Evolutionary conservation across 37 sponge, comb jelly and placozoan genomes (phyloP).

Genomic region (Chondrosia reniformis): DNA sequence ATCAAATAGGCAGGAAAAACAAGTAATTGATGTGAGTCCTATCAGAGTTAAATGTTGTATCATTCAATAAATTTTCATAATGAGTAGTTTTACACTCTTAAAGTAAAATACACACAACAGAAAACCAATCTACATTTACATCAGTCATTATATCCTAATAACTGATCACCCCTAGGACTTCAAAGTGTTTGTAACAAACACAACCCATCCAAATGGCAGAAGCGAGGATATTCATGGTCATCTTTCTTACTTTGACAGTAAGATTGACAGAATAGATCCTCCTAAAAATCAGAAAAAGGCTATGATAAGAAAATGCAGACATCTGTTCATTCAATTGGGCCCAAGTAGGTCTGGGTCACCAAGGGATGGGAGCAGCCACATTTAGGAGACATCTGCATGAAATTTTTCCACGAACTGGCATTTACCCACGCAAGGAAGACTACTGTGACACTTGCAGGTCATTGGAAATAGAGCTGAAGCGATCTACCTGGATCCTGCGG

Average conservation of each 20-base stretch:
- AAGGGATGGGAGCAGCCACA: conserved; percentile 12
- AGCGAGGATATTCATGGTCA: conserved; percentile 21
- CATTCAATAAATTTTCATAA: neutral
- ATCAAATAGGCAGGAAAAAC: neutral
- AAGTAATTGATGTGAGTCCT: neutral
- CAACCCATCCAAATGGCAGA: conserved; percentile 41
- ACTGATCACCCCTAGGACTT: neutral
- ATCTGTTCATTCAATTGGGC: conserved; percentile 23
- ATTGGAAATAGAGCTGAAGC: neutral
- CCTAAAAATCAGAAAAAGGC: conserved; percentile 9
- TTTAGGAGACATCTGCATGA: conserved; percentile 27
- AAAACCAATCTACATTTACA: too few relatives aligned
- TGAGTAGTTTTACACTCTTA: too few relatives aligned
- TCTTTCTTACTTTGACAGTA: conserved; percentile 21
- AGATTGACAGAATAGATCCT: conserved; percentile 4
- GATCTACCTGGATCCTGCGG: neutral
- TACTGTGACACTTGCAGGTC: conserved; percentile 51
- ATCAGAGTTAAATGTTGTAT: neutral
- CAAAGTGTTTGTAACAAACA: neutral
- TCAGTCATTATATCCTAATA: too few relatives aligned
- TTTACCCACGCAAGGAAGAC: conserved; percentile 25
- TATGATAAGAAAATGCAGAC: neutral
- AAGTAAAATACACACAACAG: neutral
- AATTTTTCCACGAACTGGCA: conserved; percentile 15
- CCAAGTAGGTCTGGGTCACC: conserved; percentile 25